Percentiles rank a stretch among this genome's conserved stretches.
Conservation (phyloP, 2,113 vertebrate species). For the Pygoscelis adeliae region DNA sequence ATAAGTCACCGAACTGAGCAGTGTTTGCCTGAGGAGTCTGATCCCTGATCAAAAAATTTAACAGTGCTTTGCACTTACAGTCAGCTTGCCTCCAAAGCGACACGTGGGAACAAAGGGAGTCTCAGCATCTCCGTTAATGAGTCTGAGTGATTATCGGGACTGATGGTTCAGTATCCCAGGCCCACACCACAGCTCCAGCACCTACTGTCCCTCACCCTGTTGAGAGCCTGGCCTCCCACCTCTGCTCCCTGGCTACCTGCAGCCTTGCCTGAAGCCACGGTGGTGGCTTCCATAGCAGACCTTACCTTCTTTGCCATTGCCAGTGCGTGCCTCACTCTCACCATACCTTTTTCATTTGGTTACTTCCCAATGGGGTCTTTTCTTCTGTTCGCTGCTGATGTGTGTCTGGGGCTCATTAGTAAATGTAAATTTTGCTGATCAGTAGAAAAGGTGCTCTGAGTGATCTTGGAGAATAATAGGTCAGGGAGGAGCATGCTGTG, state of each 20-base stretch:
- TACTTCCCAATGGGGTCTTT: neutral
- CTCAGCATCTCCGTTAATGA: neutral
- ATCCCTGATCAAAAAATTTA: neutral
- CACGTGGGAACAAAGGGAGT: fast-evolving
- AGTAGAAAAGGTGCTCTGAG: neutral
- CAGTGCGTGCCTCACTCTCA: fast-evolving
- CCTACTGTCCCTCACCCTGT: neutral
- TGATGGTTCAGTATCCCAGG: neutral
- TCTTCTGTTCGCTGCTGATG: neutral
- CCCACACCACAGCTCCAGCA: neutral
- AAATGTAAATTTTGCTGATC: neutral
- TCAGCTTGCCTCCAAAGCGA: fast-evolving
- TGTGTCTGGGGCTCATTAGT: neutral
- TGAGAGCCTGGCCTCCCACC: neutral
- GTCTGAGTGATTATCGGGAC: neutral
- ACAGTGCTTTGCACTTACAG: neutral
- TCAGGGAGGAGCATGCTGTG: neutral
- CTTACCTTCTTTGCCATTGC: fast-evolving
- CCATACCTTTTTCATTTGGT: neutral
- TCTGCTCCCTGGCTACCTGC: neutral
- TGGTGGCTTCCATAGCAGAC: neutral
- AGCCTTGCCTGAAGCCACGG: neutral
- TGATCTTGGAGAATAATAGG: neutral
- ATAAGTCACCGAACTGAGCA: neutral
- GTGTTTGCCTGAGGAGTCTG: neutral